Conservation (phyloP, 2,113 vertebrate genomes). For the Sceloporus tristichus region DNA sequence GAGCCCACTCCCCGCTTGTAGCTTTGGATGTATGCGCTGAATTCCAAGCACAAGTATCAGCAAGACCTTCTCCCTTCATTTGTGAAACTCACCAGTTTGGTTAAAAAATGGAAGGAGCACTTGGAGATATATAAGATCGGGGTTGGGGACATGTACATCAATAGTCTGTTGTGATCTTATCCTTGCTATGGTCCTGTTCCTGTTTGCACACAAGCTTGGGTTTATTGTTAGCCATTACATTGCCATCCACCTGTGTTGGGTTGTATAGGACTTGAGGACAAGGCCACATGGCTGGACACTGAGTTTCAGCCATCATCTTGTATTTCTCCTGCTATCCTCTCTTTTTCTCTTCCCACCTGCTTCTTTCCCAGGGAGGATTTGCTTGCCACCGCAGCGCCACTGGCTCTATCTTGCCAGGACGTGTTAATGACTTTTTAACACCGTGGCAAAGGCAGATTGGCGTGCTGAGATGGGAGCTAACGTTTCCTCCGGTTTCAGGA, state of each 20-base stretch:
- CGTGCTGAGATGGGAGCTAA: not conserved
- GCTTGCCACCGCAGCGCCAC: not conserved
- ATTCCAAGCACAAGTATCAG: not conserved
- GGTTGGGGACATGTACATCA: too few species aligned
- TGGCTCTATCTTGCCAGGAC: not conserved
- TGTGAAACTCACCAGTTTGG: not conserved
- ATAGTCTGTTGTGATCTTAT: too few species aligned
- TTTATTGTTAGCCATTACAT: too few species aligned
- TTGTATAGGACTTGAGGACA: not conserved
- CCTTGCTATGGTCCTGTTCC: too few species aligned
- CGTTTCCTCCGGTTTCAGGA: not conserved
- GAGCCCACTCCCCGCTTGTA: not conserved
- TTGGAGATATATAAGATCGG: not conserved
- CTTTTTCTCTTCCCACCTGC: not conserved
- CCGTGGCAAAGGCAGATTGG: conserved; percentile 1
- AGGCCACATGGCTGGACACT: not conserved
- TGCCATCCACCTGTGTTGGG: not conserved
- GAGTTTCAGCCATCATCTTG: not conserved
- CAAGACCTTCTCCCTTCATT: conserved; percentile 40
- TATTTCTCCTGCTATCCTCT: not conserved
- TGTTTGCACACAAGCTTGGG: too few species aligned
- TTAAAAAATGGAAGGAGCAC: conserved; percentile 50
- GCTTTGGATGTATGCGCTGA: not conserved
- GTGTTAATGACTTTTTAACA: conserved; percentile 47
- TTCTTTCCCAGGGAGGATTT: conserved; percentile 1